Conservation (phyloP, 2,797 vertebrate genomes). For the Astyanax mexicanus region DNA sequence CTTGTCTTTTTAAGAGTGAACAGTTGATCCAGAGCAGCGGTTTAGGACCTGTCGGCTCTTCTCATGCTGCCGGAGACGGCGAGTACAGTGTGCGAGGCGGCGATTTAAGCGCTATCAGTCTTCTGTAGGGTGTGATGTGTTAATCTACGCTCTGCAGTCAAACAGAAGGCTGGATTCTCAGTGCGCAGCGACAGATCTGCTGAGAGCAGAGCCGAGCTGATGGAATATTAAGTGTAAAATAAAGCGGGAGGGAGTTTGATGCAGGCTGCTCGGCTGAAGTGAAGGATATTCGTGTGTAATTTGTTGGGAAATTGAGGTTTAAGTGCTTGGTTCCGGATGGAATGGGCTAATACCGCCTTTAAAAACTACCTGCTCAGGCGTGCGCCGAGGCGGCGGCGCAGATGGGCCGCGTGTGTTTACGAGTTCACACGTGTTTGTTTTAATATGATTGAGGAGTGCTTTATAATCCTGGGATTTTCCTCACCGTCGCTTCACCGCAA, state of each 20-base stretch:
- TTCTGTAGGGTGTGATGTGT: slow-evolving; percentile 14
- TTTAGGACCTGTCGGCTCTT: background rate
- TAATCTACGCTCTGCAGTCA: background rate
- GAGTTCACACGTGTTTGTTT: slow-evolving; percentile 38
- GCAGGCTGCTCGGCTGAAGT: slow-evolving; percentile 15
- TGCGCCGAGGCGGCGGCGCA: slow-evolving; percentile 9
- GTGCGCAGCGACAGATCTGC: slow-evolving; percentile 25
- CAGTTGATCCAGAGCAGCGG: too few relatives aligned
- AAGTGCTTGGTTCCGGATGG: slow-evolving; percentile 33
- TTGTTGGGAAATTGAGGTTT: slow-evolving; percentile 45
- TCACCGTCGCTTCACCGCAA: slow-evolving; percentile 71
- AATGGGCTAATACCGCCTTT: slow-evolving; percentile 36
- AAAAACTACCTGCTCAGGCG: slow-evolving; percentile 41
- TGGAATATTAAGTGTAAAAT: slow-evolving; percentile 44
- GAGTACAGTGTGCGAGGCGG: too few relatives aligned
- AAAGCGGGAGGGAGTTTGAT: slow-evolving; percentile 16
- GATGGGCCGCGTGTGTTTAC: background rate
- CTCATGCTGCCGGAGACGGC: too few relatives aligned
- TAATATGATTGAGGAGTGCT: slow-evolving; percentile 69
- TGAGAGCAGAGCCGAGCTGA: slow-evolving; percentile 21
- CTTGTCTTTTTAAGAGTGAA: background rate
- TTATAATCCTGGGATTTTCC: slow-evolving; percentile 73
- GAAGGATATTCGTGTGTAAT: slow-evolving; percentile 11
- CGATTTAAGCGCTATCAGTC: slow-evolving; percentile 29
- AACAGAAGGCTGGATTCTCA: slow-evolving; percentile 27